A percentile compares a stretch with the other conserved stretches of the same genome.
These are phyloP conservation scores for Furnarius figulus DNA, from an alignment of 2,113 vertebrate species.

Conservation along the genomic window DNA sequence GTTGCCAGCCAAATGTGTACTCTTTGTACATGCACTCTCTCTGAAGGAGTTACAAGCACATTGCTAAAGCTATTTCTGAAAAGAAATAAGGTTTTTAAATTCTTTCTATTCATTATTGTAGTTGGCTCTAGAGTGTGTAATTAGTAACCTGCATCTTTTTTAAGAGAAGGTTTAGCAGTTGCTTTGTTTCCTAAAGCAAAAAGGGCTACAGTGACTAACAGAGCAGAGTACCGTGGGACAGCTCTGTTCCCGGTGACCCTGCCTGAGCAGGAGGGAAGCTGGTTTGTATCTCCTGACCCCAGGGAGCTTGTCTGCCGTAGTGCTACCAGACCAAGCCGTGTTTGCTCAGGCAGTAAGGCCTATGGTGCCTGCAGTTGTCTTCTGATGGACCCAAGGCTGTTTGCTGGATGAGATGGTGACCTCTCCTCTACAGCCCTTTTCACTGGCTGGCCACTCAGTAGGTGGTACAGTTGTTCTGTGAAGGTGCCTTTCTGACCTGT, in stretches of 20 bases:
- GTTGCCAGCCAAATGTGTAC: background rate
- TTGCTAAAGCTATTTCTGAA: background rate
- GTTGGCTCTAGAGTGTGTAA: background rate
- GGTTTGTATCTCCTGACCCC: background rate
- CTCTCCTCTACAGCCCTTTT: background rate
- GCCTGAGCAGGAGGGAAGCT: background rate
- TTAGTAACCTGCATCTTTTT: background rate
- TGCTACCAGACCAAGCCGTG: background rate
- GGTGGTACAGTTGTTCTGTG: background rate
- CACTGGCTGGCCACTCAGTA: too few relatives aligned
- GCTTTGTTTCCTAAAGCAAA: background rate
- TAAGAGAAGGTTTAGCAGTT: background rate
- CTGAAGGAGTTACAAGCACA: background rate
- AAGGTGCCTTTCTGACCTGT: background rate
- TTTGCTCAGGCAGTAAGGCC: background rate
- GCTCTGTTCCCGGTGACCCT: background rate
- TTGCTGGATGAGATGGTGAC: background rate
- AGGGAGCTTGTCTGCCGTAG: background rate
- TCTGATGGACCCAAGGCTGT: background rate
- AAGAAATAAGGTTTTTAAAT: background rate
- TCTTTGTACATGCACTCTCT: background rate
- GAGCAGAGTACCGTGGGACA: background rate
- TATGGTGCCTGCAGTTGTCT: background rate
- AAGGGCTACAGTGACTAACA: background rate
- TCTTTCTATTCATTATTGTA: background rate